Base-by-base conservation (phyloP, 2,113 vertebrate genomes). In the Pteropus alecto region DNA sequence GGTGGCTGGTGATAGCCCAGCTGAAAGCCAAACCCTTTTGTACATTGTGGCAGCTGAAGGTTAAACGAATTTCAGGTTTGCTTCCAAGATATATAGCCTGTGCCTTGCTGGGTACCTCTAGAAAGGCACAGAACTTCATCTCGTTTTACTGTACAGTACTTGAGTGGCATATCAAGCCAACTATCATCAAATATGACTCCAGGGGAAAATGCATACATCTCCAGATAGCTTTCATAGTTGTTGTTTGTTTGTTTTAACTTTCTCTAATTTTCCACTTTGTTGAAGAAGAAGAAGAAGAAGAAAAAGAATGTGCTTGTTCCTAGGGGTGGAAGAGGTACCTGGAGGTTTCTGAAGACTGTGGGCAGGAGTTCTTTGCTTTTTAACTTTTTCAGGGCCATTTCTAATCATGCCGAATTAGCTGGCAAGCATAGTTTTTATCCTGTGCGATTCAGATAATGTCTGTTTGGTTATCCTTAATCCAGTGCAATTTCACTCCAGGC, bases 81-180 rank as follows among this genome's bases (percentile, higher is more conserved):
- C 91, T 96, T 97, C 87, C 93, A 95, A 94, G 89, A 38, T 77
- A 81, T 46, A 58, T 61, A 95, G 79, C 54, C 74, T 54, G 19
- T 54, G 35, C 41, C 73, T 89, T 93, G 48, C 95, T 28, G 54
- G 93, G 1, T 63, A 30, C n/a, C 35, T 83, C 86, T 43, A 58
- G 70, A 81, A 81, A 96, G 84, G 61, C 90, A 71, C 26, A 58
- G 88, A 77, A 74, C 56, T 86, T 79, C 38, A 94, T 90, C 96
- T 96, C 93, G 91, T 91, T 94, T 89, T 97, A 96, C 94, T 83
- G 89, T 82, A 79, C 24, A 83, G 70, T 87, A 87, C 97, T 89
- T 96, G 93, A 97, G 92, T 96, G 97, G 71, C 51, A 51, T 97
- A 94, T 97, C 96, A 56, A 78, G 43, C 46, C 68, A 78, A 21